These are phyloP conservation scores for Prenolepis imparis DNA, from an alignment of 2,888 invertebrate genomes.

Conservation along the genomic window DNA sequence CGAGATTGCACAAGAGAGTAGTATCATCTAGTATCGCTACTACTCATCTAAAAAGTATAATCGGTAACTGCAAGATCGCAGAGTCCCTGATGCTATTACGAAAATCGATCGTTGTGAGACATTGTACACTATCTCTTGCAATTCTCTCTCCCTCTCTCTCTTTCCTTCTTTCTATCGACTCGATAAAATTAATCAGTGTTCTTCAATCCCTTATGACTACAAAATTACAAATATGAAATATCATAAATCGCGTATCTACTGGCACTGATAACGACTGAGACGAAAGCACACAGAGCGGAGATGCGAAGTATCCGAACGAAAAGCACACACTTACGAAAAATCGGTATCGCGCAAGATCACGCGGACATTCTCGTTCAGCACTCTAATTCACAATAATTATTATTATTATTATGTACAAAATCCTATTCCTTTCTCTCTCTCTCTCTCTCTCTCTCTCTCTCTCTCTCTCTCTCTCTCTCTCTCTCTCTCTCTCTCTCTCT, in stretches of 20 bases:
- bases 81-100: background rate
- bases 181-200: conserved; percentile 35
- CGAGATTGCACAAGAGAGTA: conserved; percentile 44
- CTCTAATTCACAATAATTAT: conserved; percentile 46
- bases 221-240: conserved; percentile 41
- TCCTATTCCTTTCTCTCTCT: background rate
- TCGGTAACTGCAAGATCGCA: conserved; percentile 28
- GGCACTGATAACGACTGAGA: conserved; percentile 54
- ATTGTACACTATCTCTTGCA: conserved; percentile 34
- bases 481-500: too few relatives aligned
- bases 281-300: conserved; percentile 52
- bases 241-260: conserved; percentile 49
- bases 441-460: too few relatives aligned
- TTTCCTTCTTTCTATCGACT: background rate
- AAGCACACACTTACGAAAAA: conserved; percentile 42
- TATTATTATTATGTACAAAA: conserved; percentile 47
- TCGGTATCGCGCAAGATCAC: conserved; percentile 45
- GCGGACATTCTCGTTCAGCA: conserved; percentile 44
- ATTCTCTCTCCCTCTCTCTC: background rate
- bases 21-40: conserved; percentile 20
- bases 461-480: too few relatives aligned
- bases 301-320: conserved; percentile 45
- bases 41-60: conserved; percentile 34
- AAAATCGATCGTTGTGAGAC: conserved; percentile 49
- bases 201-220: conserved; percentile 37